Percentiles rank a stretch among this genome's conserved stretches.
Conservation (phyloP, 2,113 vertebrate genomes). For the Athene cunicularia region DNA sequence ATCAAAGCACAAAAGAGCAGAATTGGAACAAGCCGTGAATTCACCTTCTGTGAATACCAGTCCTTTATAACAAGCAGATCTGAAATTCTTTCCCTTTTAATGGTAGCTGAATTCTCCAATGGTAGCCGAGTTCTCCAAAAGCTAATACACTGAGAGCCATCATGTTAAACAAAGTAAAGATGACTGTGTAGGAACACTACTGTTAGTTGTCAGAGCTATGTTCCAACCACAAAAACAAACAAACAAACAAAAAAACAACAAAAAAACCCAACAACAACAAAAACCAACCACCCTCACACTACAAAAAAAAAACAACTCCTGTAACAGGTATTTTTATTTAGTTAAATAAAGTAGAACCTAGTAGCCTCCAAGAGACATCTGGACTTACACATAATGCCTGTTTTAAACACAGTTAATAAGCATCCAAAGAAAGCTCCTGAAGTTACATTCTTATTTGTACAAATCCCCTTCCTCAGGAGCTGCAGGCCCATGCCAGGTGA, state of each 20-base stretch:
- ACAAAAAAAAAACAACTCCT: background rate
- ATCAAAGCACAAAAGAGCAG: background rate
- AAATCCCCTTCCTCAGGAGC: background rate
- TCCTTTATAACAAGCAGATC: background rate
- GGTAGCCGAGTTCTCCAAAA: background rate
- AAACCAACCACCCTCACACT: too few species aligned
- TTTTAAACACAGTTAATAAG: background rate
- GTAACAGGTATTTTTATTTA: background rate
- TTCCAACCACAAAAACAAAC: background rate
- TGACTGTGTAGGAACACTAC: background rate
- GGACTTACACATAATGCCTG: background rate
- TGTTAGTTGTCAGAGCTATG: background rate
- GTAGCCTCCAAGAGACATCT: background rate
- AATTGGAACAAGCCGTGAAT: background rate
- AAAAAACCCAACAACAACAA: background rate
- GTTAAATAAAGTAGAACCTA: background rate
- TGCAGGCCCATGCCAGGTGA: background rate
- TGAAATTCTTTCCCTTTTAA: background rate
- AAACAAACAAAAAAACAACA: too few species aligned
- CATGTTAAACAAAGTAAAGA: background rate
- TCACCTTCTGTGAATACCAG: background rate
- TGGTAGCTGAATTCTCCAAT: background rate
- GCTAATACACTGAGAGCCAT: background rate
- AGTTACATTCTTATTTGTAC: background rate
- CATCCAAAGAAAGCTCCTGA: background rate